phyloP scores from a whole-genome alignment of 2,888 invertebrate genomes.

The Idaea straminata region DNA sequence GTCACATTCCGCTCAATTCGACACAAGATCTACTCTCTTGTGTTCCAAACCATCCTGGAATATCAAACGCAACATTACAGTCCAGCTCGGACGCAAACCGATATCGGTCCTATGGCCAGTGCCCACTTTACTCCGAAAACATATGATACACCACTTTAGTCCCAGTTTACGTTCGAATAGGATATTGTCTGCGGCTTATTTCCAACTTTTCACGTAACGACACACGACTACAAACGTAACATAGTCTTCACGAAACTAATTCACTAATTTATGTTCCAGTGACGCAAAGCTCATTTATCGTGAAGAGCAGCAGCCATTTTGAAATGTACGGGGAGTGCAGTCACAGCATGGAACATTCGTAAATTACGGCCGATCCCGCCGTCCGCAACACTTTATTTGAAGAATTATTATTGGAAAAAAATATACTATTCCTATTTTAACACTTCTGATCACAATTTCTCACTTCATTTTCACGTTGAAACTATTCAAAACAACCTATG shows the following conservation, averaged over 20 bases:
- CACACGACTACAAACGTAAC: constrained; percentile 64
- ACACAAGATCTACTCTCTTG: constrained; percentile 70
- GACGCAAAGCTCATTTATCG: constrained; percentile 82
- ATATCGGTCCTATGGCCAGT: constrained; percentile 77
- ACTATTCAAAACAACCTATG: constrained; percentile 80
- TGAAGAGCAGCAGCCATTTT: constrained; percentile 82
- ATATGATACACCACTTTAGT: constrained; percentile 76
- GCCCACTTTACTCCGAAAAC: constrained; percentile 76
- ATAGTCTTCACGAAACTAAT: constrained; percentile 65
- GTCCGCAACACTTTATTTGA: constrained; percentile 48
- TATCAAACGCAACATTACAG: constrained; percentile 74
- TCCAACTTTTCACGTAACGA: constrained; percentile 63
- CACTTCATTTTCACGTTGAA: constrained; percentile 74
- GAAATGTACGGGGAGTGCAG: constrained; percentile 80
- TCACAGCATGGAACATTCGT: constrained; percentile 80
- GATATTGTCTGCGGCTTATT: constrained; percentile 56
- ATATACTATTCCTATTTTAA: constrained; percentile 69
- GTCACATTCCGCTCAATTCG: constrained; percentile 80
- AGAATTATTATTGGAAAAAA: constrained; percentile 56
- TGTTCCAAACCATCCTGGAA: constrained; percentile 75
- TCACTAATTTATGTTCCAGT: constrained; percentile 79
- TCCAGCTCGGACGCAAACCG: constrained; percentile 75
- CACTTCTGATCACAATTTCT: constrained; percentile 70
- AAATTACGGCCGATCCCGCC: constrained; percentile 64
- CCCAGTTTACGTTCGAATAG: constrained; percentile 56